Evolutionary conservation across 1,140 invertebrate species (phyloP).

Genomic region (Drosophila arizonae): DNA sequence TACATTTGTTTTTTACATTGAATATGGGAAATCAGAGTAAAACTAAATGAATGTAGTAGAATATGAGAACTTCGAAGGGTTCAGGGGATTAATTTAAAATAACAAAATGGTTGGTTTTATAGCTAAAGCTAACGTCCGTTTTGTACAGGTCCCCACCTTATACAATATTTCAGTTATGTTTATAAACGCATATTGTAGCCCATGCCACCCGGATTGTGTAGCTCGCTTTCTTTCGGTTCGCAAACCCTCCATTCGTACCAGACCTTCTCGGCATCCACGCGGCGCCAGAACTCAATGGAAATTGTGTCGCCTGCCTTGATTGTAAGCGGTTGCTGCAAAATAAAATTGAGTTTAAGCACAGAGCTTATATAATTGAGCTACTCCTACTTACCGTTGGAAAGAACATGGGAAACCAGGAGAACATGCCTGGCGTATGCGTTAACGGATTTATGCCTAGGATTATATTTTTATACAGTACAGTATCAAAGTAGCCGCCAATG

Average conservation of each 20-base stretch:
- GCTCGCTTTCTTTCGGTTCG: conserved; percentile 84
- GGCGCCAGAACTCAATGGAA: conserved; percentile 94
- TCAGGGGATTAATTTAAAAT: too few species aligned
- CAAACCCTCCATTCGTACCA: conserved; percentile 97
- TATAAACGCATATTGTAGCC: conserved; percentile 56
- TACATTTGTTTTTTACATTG: too few species aligned
- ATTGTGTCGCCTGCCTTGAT: conserved; percentile 88
- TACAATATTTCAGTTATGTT: conserved; percentile 19
- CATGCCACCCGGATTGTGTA: conserved; percentile 46
- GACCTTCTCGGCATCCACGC: conserved; percentile 89
- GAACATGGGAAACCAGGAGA: conserved; percentile 98
- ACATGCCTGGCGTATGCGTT: conserved; percentile 95
- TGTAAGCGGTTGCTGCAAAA: conserved; percentile 62
- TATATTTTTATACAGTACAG: conserved; percentile 92
- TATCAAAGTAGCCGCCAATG: conserved; percentile 97
- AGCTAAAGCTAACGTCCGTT: neutral
- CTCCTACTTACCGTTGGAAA: conserved; percentile 91
- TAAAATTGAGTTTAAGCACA: neutral
- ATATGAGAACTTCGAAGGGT: too few species aligned
- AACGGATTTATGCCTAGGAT: conserved; percentile 94
- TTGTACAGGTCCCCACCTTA: neutral
- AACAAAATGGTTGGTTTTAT: too few species aligned
- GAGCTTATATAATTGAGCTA: too few species aligned
- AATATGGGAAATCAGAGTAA: too few species aligned
- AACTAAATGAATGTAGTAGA: too few species aligned